Base-by-base conservation (phyloP, 2,113 vertebrate genomes). In the Malaclemys terrapin region DNA sequence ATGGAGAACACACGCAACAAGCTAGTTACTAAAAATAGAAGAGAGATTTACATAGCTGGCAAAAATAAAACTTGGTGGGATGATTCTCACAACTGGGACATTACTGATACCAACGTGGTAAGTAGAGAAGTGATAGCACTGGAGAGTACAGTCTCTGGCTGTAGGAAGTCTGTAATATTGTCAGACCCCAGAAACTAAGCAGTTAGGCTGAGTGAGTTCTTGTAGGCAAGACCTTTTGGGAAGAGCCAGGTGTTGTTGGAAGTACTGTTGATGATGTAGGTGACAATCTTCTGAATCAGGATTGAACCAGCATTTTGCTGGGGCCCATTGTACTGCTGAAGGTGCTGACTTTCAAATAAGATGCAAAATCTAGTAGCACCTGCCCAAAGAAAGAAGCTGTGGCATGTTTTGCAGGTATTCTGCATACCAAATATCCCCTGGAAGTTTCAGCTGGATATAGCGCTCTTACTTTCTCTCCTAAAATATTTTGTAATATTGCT, bases 371-470 rank as follows among this genome's bases (percentile, higher is more conserved):
- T 65, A 52, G 6, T 80, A 38, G 69, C 49, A 65, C 4, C 3
- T 10, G 31, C 5, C 4, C 0, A 0, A 56, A 20, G 31, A 42
- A 85, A 87, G 50, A 29, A 25, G 53, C 24, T 0, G 1, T 10
- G 62, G 24, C 24, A 25, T 3, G 31, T 81, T 93, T 94, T 47
- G 5, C 22, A 83, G 42, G 2, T 85, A 80, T 84, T 84, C 19
- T 82, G 8, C 16, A 8, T 82, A 38, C 17, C 20, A 4, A 20
- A 1, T 59, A 92, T 89, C 89, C 22, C 3, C 27, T 92, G 91
- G n/a, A 84, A 53, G 22, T 76, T 76, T 76, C 72, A 76, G 20
- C 10, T 76, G 72, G 10, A 25, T 24, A 69, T 16, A 69, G 35
- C 35, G 24, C 22, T 76, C 45, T 76, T 42, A 76, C 10, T 42